These are phyloP conservation scores for Grantiella picta DNA, from an alignment of 2,113 vertebrate species.

Conservation along the genomic window DNA sequence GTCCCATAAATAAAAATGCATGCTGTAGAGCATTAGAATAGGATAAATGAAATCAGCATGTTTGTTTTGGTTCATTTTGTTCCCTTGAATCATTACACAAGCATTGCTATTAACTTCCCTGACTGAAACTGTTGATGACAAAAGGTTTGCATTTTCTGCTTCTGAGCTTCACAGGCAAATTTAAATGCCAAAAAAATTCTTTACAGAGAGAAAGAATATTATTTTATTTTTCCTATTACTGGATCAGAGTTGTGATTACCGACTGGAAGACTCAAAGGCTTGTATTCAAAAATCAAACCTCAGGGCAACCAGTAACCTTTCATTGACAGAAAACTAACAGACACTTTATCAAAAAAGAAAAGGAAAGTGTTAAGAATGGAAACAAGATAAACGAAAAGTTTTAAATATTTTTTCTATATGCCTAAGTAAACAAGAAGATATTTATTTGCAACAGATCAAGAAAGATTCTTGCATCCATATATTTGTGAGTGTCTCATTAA, in stretches of 20 bases:
- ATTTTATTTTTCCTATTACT: neutral
- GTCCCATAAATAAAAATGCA: constrained; percentile 9
- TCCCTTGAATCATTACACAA: constrained; percentile 53
- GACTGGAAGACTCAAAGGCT: neutral
- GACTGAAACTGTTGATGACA: neutral
- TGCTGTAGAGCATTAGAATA: constrained; percentile 22
- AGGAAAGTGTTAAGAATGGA: neutral
- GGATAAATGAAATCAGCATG: constrained; percentile 40
- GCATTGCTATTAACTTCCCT: neutral
- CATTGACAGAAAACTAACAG: neutral
- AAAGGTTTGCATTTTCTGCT: constrained; percentile 32
- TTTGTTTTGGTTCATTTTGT: constrained; percentile 11
- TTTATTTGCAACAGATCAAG: neutral
- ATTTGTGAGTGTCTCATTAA: neutral
- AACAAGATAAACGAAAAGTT: neutral
- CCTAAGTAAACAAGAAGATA: neutral
- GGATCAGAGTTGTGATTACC: neutral
- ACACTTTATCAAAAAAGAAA: neutral
- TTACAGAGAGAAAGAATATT: neutral
- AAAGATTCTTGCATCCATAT: neutral
- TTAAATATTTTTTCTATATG: neutral
- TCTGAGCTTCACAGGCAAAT: neutral
- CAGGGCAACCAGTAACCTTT: neutral
- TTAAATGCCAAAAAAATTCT: neutral
- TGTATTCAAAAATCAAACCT: neutral